Evolutionary conservation across 2,797 vertebrate genomes (phyloP).

Genomic region (Cirrhinus molitorella): DNA sequence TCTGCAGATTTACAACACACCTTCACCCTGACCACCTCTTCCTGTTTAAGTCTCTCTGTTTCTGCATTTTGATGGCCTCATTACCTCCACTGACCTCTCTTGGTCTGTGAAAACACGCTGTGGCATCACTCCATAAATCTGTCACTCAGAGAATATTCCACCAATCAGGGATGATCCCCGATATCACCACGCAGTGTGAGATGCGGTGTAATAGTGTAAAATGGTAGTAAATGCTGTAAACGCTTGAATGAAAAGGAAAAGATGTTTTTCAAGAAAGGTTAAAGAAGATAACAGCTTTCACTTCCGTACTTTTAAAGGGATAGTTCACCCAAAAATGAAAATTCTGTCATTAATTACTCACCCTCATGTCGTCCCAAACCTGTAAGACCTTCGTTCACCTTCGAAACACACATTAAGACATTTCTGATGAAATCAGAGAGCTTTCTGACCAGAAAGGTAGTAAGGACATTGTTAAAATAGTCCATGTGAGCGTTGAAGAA

Average conservation of each 20-base stretch:
- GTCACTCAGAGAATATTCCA: conserved; percentile 68
- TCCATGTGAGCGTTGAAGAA: no score
- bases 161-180: conserved; percentile 58
- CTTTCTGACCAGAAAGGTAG: no score
- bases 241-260: conserved; percentile 37
- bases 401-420: no score
- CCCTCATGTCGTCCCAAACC: no score
- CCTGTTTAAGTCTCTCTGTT: conserved; percentile 47
- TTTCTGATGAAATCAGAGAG: no score
- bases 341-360: no score
- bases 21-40: conserved; percentile 36
- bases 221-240: conserved; percentile 16
- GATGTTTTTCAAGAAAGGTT: conserved; percentile 2
- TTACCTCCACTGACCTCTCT: conserved; percentile 70
- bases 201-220: conserved; percentile 10
- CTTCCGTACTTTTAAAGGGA: not conserved
- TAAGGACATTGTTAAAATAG: no score
- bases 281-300: not conserved
- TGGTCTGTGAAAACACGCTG: conserved; percentile 66
- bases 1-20: no score
- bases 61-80: conserved; percentile 75
- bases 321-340: no score
- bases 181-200: conserved; percentile 43
- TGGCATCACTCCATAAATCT: conserved; percentile 71
- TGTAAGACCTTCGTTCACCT: no score